These are phyloP conservation scores for Leptinotarsa defecta DNA, from an alignment of 1,140 invertebrate species.

Conservation along the genomic window DNA sequence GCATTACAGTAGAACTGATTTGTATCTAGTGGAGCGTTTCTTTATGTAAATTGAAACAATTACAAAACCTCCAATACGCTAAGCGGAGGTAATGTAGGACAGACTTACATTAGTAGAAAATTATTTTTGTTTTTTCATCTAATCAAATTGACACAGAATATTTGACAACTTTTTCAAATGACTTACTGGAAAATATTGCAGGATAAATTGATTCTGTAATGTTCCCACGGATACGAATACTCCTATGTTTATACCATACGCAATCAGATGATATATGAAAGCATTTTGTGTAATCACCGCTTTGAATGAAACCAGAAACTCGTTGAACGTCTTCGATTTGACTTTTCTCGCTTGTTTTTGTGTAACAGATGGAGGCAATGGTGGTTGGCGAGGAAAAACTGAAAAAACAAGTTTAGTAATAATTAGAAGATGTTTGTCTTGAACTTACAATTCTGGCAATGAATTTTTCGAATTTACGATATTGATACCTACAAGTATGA, in stretches of 20 bases:
- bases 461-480: too few species aligned
- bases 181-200: conserved; percentile 44
- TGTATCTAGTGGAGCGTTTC: too few species aligned
- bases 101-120: too few species aligned
- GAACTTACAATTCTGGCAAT: too few species aligned
- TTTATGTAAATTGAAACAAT: too few species aligned
- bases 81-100: too few species aligned
- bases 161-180: background rate
- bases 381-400: conserved; percentile 37
- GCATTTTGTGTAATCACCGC: conserved; percentile 32
- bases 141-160: too few species aligned
- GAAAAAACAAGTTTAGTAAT: background rate
- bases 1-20: too few species aligned
- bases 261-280: conserved; percentile 38
- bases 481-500: too few species aligned
- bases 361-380: conserved; percentile 28
- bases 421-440: too few species aligned
- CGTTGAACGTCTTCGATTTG: conserved; percentile 1
- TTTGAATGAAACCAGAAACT: conserved; percentile 33
- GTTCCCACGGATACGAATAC: conserved; percentile 39
- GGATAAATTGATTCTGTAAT: conserved; percentile 42
- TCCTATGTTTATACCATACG: conserved; percentile 43
- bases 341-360: conserved; percentile 26
- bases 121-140: too few species aligned
- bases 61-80: too few species aligned